Percentiles rank a stretch among this genome's conserved stretches.
Conservation (phyloP, 2,113 vertebrate genomes). For the Eretmochelys imbricata region DNA sequence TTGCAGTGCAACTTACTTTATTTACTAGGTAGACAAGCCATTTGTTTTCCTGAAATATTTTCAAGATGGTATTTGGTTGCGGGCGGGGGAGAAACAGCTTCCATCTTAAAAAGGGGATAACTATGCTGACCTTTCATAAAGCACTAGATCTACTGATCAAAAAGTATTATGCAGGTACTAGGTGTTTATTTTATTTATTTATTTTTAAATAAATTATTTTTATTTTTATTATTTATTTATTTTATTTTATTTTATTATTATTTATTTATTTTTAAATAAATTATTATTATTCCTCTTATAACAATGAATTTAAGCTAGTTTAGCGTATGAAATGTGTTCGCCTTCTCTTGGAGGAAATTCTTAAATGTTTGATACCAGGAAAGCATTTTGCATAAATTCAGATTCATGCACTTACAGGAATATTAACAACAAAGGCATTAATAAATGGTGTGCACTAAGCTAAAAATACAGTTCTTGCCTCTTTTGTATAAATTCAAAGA, state of each 20-base stretch:
- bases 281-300: not conserved
- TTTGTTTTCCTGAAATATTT: not conserved
- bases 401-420: slow-evolving; percentile 25
- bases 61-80: not conserved
- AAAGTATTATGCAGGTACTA: not conserved
- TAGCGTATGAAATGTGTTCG: not conserved
- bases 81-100: too few relatives aligned
- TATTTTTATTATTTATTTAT: not conserved
- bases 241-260: not conserved
- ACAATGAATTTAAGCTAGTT: not conserved
- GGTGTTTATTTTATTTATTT: not conserved
- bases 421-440: slow-evolving; percentile 26
- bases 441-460: not conserved
- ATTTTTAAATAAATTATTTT: not conserved
- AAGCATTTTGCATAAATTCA: not conserved
- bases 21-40: not conserved
- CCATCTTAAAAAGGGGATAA: too few relatives aligned
- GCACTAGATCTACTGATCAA: not conserved
- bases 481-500: not conserved
- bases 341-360: slow-evolving; percentile 28
- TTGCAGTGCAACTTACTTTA: not conserved
- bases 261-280: not conserved
- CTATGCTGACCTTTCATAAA: too few relatives aligned
- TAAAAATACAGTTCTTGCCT: slow-evolving; percentile 9
- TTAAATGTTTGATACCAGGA: slow-evolving; percentile 27